These are phyloP conservation scores for Polypterus bichir DNA, from an alignment of 2,113 vertebrate genomes.

Conservation along the genomic window DNA sequence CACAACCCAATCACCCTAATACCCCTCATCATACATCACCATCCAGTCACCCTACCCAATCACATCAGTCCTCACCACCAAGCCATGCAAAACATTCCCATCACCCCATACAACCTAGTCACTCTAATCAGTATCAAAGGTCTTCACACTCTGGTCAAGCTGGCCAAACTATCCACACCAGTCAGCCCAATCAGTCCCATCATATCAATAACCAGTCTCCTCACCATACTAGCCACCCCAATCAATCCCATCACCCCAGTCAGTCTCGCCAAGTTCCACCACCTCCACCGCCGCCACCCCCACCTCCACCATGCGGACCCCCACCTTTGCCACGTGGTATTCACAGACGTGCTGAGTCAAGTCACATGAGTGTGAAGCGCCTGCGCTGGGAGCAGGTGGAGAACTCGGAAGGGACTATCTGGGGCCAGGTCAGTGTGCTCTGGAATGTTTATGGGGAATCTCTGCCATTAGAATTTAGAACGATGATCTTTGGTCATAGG, in stretches of 20 bases:
- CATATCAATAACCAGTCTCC: conserved; percentile 33
- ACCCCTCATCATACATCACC: conserved; percentile 11
- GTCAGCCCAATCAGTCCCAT: conserved; percentile 38
- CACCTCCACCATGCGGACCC: conserved; percentile 51
- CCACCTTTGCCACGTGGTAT: conserved; percentile 31
- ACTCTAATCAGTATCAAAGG: conserved; percentile 26
- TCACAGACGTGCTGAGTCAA: conserved; percentile 69
- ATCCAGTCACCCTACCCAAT: conserved; percentile 47
- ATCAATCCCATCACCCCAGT: conserved; percentile 41
- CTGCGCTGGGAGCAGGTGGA: conserved; percentile 97
- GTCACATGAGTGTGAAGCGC: conserved; percentile 92
- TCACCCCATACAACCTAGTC: conserved; percentile 26
- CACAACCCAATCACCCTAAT: conserved; percentile 30
- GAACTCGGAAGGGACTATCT: conserved; percentile 94
- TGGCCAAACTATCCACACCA: conserved; percentile 34
- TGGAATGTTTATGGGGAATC: no score
- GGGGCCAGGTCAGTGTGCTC: conserved; percentile 72
- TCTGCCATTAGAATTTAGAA: no score
- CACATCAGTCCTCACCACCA: conserved; percentile 39
- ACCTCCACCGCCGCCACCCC: conserved; percentile 45
- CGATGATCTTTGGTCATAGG: no score
- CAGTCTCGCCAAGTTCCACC: conserved; percentile 34
- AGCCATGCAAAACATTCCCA: conserved; percentile 32
- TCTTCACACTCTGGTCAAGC: conserved; percentile 32
- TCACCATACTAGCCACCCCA: conserved; percentile 42